These are phyloP conservation scores for Phalanger gymnotis DNA, from an alignment of 2,797 vertebrate genomes.

Conservation along the genomic window DNA sequence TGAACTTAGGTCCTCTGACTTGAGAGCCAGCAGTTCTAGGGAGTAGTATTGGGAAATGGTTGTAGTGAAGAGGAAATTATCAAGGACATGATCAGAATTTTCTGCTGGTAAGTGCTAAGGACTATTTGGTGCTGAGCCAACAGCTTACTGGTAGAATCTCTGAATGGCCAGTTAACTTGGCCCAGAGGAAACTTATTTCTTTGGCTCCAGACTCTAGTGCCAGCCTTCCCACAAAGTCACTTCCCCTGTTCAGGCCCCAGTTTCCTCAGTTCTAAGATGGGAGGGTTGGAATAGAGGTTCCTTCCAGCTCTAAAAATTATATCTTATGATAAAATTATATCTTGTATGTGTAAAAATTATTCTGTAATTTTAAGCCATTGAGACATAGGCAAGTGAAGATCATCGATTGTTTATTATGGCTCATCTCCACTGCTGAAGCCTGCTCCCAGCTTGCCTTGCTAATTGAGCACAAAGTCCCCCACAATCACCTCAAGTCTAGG, in stretches of 20 bases:
- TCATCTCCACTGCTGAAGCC: not conserved
- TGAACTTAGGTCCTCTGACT: not conserved
- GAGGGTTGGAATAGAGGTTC: not conserved
- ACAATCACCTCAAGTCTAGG: not conserved
- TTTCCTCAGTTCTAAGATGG: not conserved
- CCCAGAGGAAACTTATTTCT: not conserved
- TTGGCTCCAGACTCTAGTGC: not conserved
- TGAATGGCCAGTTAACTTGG: not conserved
- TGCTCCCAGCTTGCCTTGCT: not conserved
- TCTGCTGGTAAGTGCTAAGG: not conserved
- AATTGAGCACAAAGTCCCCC: not conserved
- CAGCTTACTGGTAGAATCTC: not conserved
- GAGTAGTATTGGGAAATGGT: not conserved
- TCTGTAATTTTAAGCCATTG: not conserved
- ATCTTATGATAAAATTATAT: not conserved
- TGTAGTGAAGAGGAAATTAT: not conserved
- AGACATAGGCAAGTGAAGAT: not conserved
- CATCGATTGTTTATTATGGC: not conserved
- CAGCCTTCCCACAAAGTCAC: not conserved
- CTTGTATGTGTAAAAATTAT: not conserved
- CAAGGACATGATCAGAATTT: not conserved
- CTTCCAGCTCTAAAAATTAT: not conserved
- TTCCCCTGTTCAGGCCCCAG: not conserved
- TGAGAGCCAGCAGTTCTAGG: not conserved
- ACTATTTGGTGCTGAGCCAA: not conserved